Conservation (phyloP, 2,888 invertebrate species). For the Pimpla rufipes region DNA sequence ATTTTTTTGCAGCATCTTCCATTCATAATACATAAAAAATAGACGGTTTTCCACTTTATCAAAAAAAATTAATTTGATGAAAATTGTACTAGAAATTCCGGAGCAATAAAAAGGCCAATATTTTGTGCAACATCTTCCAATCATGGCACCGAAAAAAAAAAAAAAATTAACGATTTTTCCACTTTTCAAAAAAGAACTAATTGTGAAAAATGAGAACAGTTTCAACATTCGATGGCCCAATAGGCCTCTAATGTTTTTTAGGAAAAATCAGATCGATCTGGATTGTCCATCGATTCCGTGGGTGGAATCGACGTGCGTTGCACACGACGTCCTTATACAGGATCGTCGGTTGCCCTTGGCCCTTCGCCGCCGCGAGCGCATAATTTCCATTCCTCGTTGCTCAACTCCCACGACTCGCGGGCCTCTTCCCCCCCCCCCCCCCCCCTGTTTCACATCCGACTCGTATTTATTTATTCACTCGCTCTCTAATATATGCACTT, state of each 20-base stretch:
- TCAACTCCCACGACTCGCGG: conserved; percentile 32
- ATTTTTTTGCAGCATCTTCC: too few relatives aligned
- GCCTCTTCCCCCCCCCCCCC: neutral
- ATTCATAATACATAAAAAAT: too few relatives aligned
- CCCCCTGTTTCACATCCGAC: neutral
- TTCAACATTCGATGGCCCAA: neutral
- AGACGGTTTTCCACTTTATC: too few relatives aligned
- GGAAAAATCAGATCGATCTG: neutral
- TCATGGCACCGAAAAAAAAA: too few relatives aligned
- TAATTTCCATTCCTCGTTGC: conserved; percentile 13
- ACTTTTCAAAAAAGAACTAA: too few relatives aligned
- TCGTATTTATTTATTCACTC: conserved; percentile 25
- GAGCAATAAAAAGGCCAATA: too few relatives aligned
- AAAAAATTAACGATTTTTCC: too few relatives aligned
- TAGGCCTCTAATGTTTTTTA: neutral
- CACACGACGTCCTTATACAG: conserved; percentile 14
- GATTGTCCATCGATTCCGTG: conserved; percentile 16
- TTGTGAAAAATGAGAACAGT: too few relatives aligned
- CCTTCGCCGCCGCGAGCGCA: neutral
- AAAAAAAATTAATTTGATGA: too few relatives aligned
- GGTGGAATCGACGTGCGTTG: conserved; percentile 2
- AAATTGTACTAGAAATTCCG: too few relatives aligned
- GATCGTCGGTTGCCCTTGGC: conserved; percentile 6
- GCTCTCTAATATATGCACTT: conserved; percentile 45
- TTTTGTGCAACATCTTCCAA: too few relatives aligned